A percentile compares a stretch with the other conserved stretches of the same genome.
These are phyloP conservation scores for Nansenia antarctica DNA, from an alignment of 2,113 vertebrate species.

Conservation along the genomic window DNA sequence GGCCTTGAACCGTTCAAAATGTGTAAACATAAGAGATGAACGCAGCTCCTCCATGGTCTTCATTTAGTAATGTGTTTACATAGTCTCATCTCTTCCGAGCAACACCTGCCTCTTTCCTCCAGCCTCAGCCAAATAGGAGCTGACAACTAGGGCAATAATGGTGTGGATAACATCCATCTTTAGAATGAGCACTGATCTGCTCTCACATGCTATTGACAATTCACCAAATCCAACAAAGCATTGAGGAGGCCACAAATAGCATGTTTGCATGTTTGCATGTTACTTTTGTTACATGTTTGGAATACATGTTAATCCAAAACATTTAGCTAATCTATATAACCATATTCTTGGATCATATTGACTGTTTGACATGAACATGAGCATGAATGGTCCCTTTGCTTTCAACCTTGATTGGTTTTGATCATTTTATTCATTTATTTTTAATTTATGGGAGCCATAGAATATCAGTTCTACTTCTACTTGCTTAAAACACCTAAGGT, in stretches of 20 bases:
- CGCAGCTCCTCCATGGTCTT: constrained; percentile 16
- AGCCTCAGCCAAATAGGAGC: constrained; percentile 37
- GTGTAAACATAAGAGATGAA: constrained; percentile 24
- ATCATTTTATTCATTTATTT: not conserved
- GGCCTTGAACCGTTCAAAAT: not conserved
- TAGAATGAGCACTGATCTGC: constrained; percentile 17
- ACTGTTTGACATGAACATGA: not conserved
- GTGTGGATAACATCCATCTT: constrained; percentile 22
- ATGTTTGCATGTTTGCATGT: not conserved
- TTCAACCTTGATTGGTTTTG: not conserved
- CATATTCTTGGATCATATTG: too few species aligned
- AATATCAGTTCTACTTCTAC: not conserved
- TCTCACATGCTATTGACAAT: not conserved
- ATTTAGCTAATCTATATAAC: too few species aligned
- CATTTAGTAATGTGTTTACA: constrained; percentile 53
- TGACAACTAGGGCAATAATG: constrained; percentile 47
- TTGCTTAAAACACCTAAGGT: not conserved
- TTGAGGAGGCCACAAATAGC: not conserved
- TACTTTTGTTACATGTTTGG: too few species aligned
- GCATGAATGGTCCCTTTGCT: not conserved
- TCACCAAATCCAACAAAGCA: not conserved
- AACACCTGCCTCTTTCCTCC: constrained; percentile 61
- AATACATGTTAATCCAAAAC: too few species aligned
- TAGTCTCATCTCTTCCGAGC: constrained; percentile 23
- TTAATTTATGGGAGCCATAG: not conserved